Percentiles rank a stretch among this genome's conserved stretches.
phyloP scores from a whole-genome alignment of 2,113 vertebrate genomes.

The Neoarius graeffei region DNA sequence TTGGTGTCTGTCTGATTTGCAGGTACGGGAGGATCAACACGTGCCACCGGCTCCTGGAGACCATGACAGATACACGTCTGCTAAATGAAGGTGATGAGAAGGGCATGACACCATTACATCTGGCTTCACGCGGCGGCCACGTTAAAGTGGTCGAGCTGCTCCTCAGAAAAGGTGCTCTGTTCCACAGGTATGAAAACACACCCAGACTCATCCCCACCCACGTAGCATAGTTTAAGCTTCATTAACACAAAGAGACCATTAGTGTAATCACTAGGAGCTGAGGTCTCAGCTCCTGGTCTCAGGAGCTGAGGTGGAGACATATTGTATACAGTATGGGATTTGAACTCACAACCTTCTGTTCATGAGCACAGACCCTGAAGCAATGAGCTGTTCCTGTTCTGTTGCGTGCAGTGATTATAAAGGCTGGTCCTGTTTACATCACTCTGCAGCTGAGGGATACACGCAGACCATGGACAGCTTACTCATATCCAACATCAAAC shows the following conservation, averaged over 20 bases:
- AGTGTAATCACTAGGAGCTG: background rate
- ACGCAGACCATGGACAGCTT: slow-evolving; percentile 84
- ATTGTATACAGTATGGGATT: background rate
- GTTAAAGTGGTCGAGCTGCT: slow-evolving; percentile 84
- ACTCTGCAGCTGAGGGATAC: slow-evolving; percentile 80
- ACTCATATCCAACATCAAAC: slow-evolving; percentile 80
- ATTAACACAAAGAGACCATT: background rate
- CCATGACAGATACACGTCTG: slow-evolving; percentile 77
- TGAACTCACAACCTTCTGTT: background rate
- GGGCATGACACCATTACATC: slow-evolving; percentile 84
- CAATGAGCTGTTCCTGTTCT: background rate
- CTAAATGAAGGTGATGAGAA: slow-evolving; percentile 86
- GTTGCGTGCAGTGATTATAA: slow-evolving; percentile 76
- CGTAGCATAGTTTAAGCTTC: background rate
- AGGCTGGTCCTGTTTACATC: slow-evolving; percentile 84
- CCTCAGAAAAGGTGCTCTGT: slow-evolving; percentile 81
- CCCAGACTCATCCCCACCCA: background rate
- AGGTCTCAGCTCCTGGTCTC: too few relatives aligned
- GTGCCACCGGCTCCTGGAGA: slow-evolving; percentile 79
- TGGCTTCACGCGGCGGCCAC: slow-evolving; percentile 84
- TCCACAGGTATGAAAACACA: slow-evolving; percentile 73
- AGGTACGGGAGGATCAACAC: slow-evolving; percentile 86
- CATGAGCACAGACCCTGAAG: background rate
- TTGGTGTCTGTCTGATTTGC: slow-evolving; percentile 15
- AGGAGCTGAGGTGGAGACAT: background rate